Percentiles rank a stretch among this genome's conserved stretches.
phyloP scores from a whole-genome alignment of 2,888 invertebrate species.

The Helobdella robusta region DNA sequence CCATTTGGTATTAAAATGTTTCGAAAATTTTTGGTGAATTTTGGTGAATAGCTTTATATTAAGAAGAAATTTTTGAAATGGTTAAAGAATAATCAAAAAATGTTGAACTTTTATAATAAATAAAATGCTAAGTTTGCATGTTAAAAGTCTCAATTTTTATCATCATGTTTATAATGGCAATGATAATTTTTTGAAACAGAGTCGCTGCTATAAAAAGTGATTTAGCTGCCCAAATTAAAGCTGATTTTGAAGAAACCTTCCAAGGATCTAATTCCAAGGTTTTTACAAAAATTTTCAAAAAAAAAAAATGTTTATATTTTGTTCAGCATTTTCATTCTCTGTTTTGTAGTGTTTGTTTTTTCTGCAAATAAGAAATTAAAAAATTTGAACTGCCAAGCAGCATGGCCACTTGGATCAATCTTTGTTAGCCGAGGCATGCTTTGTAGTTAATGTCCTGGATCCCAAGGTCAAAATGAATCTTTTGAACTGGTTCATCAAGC shows the following conservation, averaged over 20 bases:
- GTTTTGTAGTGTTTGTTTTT: not conserved
- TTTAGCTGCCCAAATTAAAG: conserved; percentile 74
- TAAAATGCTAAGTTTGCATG: too few relatives aligned
- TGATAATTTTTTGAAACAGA: too few relatives aligned
- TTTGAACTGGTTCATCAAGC: conserved; percentile 76
- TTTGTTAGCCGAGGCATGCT: conserved; percentile 63
- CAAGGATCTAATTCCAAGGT: conserved; percentile 56
- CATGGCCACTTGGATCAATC: conserved; percentile 48
- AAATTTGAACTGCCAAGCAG: conserved; percentile 34
- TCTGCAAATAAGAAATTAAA: not conserved
- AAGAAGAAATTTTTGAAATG: too few relatives aligned
- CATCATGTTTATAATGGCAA: not conserved
- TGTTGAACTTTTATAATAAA: too few relatives aligned
- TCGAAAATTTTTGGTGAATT: too few relatives aligned
- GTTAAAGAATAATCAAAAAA: not conserved
- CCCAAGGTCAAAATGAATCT: conserved; percentile 73
- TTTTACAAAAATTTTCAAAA: conserved; percentile 1
- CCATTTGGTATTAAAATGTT: too few relatives aligned
- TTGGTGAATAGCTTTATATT: too few relatives aligned
- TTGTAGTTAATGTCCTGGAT: conserved; percentile 76
- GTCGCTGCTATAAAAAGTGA: conserved; percentile 66
- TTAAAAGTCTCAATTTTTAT: not conserved
- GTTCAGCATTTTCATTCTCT: not conserved
- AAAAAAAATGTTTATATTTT: not conserved
- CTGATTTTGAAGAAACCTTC: conserved; percentile 70